Evolutionary conservation across 1,140 invertebrate genomes (phyloP), one percentile per base, ranked within the genome.

Genomic region (Drosophila watanabei): DNA sequence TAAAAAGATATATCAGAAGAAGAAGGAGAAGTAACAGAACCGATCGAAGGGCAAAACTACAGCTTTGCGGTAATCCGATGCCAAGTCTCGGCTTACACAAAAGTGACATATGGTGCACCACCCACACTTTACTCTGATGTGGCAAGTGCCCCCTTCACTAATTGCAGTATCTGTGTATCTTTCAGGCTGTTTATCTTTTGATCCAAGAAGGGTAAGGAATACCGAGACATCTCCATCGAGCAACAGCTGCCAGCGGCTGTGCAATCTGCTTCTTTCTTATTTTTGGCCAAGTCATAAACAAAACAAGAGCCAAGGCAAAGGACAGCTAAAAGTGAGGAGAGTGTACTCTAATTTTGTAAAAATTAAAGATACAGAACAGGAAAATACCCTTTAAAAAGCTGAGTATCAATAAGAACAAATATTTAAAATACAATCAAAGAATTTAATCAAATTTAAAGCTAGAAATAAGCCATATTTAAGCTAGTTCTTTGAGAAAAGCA

Each of bases 261-360:
- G 46, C 65, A 62, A 64, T 82, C 52, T 84, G 70, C 68, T 37
- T 60, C 54, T 52, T 49, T 70, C 65, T 33, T 61, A 51, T 73
- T 73, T 88, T 89, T 87, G 85, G 84, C 84, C 84, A 89, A 88
- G 73, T 89, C 84, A 88, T 88, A 88, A 88, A 89, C 54, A 71
- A 84, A 84, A 88, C 85, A 84, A 84, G 30, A 63, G 59, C 54
- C 37, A 39, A 24, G 11, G 68, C 43, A 52, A 46, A 65, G 35
- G 48, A 18, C 30, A 54, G 72, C 35, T 11, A 41, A 35, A 11
- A 20, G 41, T 16, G 13, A 58, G 56, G 39, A 39, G 63, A 65
- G 37, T 46, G 35, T 45, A 33, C 66, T 18, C 45, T 43, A 16
- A 45, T 18, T 24, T 8, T 33, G 18, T 2, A 33, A 4, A 16